Evolutionary conservation across 64 coral and sea anemone genomes (phyloP).

Genomic region (Acropora yongei): DNA sequence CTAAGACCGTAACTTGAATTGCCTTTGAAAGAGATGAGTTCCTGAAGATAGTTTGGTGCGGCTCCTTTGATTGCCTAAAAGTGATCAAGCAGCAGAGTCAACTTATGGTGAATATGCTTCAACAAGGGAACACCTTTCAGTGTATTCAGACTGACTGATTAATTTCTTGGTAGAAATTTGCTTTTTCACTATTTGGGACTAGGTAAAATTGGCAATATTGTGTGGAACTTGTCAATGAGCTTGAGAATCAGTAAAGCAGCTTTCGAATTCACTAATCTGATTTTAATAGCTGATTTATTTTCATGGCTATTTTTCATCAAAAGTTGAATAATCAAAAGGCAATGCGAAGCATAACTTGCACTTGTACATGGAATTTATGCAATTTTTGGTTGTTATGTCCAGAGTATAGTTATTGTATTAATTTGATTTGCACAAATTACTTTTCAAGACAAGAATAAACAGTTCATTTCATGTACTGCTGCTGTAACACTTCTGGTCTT

Average conservation of each 20-base stretch:
- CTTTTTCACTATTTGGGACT: not conserved
- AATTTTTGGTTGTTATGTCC: not conserved
- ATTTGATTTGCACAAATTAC: not conserved
- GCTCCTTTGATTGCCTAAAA: too few species aligned
- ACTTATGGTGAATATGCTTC: not conserved
- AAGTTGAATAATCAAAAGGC: not conserved
- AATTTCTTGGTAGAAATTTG: not conserved
- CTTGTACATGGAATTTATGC: not conserved
- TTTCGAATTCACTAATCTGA: not conserved
- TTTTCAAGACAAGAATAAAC: not conserved
- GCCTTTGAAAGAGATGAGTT: too few species aligned
- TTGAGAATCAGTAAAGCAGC: not conserved
- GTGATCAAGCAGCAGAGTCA: not conserved
- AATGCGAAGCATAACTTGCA: not conserved
- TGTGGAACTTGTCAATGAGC: not conserved
- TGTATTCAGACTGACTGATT: not conserved
- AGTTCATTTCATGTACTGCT: not conserved
- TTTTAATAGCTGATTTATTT: constrained; percentile 4
- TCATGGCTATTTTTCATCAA: not conserved
- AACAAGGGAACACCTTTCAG: not conserved
- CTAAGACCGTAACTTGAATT: too few species aligned
- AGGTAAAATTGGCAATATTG: not conserved
- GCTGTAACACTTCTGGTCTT: not conserved
- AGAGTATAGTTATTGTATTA: not conserved
- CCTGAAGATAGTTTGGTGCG: too few species aligned